Evolutionary conservation across 2,888 invertebrate species (phyloP).

Genomic region (Mythimna albipuncta): DNA sequence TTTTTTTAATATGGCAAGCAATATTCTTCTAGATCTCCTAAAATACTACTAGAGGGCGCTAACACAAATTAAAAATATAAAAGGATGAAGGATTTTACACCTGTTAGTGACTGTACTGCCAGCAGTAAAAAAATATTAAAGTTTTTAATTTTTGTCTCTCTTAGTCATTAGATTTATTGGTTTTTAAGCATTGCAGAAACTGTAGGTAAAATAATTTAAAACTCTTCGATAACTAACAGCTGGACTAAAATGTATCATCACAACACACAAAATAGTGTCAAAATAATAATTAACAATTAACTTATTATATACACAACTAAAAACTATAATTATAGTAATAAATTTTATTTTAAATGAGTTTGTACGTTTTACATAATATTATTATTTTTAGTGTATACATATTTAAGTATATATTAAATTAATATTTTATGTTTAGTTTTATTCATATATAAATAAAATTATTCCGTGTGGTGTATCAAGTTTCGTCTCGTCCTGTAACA

Average conservation of each 20-base stretch:
- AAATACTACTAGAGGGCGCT: constrained; percentile 64
- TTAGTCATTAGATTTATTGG: too few relatives aligned
- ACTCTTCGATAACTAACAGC: not conserved
- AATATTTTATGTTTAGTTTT: too few relatives aligned
- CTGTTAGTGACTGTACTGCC: constrained; percentile 48
- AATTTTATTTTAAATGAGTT: too few relatives aligned
- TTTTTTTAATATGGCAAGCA: constrained; percentile 48
- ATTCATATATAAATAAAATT: too few relatives aligned
- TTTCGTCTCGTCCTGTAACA: too few relatives aligned
- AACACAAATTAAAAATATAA: constrained; percentile 24
- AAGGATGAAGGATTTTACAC: constrained; percentile 53
- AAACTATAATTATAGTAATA: too few relatives aligned
- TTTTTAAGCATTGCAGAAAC: constrained; percentile 25
- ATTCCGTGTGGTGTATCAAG: too few relatives aligned
- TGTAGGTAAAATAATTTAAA: not conserved
- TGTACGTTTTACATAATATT: too few relatives aligned
- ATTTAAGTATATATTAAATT: too few relatives aligned
- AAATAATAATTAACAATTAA: not conserved
- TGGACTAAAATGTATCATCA: too few relatives aligned
- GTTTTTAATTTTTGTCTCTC: not conserved
- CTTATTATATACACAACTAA: too few relatives aligned
- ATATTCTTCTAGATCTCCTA: not conserved
- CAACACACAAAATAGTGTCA: not conserved
- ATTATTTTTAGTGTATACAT: too few relatives aligned
- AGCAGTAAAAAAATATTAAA: constrained; percentile 39